phyloP scores from a whole-genome alignment of 2,797 vertebrate species.

The Schizothorax lantsangensis region DNA sequence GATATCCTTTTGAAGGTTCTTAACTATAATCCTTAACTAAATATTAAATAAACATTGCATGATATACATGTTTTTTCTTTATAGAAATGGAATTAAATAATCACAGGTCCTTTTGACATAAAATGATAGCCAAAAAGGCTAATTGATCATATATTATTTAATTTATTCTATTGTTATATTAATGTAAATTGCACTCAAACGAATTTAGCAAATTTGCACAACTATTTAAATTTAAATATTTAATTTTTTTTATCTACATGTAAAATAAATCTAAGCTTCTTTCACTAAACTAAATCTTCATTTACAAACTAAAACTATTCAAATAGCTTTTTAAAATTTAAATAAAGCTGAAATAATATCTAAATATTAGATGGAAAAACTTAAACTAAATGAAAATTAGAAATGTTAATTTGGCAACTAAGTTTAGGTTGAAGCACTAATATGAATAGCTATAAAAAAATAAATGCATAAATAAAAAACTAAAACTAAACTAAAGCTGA shows the following conservation, averaged over 20 bases:
- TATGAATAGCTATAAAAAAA: background rate
- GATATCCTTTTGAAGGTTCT: too few species aligned
- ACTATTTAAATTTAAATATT: background rate
- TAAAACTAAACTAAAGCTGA: background rate
- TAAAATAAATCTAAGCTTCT: background rate
- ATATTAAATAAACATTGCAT: too few species aligned
- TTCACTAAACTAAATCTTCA: background rate
- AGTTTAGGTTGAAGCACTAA: background rate
- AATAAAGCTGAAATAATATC: background rate
- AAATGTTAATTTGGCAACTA: background rate
- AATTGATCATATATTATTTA: background rate
- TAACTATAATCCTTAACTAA: too few species aligned
- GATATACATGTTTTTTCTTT: too few species aligned
- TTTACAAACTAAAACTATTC: background rate
- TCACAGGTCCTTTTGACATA: background rate
- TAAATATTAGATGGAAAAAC: background rate
- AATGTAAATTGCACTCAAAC: background rate
- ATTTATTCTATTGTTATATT: background rate
- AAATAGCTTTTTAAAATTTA: background rate
- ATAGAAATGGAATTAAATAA: background rate
- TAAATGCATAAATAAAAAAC: background rate
- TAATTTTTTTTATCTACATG: background rate
- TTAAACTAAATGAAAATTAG: background rate
- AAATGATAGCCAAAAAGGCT: background rate
- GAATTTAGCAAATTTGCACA: background rate